Conservation (phyloP, 2,113 vertebrate genomes). For the Heterocephalus glaber region DNA sequence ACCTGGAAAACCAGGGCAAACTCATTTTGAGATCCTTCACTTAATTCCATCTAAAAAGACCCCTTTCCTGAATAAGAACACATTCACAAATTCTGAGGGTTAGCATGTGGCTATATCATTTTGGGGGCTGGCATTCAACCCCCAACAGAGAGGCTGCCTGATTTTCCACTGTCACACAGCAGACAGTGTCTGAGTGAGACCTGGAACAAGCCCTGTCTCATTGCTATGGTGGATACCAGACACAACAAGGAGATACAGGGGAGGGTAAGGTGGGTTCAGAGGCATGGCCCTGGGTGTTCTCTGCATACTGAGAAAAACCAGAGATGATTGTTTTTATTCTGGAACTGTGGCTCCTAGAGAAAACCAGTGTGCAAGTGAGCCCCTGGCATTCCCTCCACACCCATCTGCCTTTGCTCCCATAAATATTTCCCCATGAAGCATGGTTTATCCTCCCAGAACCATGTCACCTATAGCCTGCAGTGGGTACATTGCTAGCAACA, state of each 20-base stretch:
- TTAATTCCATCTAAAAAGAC: not conserved
- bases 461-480: not conserved
- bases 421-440: not conserved
- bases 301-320: not conserved
- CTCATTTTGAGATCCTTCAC: not conserved
- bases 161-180: not conserved
- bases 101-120: not conserved
- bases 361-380: not conserved
- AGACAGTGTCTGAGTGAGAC: not conserved
- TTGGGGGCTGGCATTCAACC: too few species aligned
- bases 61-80: not conserved
- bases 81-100: not conserved
- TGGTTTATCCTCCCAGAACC: not conserved
- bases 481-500: rapidly evolving
- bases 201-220: not conserved
- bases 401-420: not conserved
- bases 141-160: not conserved
- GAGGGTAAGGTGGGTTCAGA: rapidly evolving
- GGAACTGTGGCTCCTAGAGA: not conserved
- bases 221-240: not conserved
- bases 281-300: too few species aligned
- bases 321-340: not conserved
- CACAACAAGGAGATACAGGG: too few species aligned
- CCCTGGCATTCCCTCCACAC: not conserved
- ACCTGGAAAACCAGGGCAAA: not conserved